A percentile compares a stretch with the other conserved stretches of the same genome.
Evolutionary conservation across 2,797 vertebrate species (phyloP).

Genomic region (Labroides dimidiatus): DNA sequence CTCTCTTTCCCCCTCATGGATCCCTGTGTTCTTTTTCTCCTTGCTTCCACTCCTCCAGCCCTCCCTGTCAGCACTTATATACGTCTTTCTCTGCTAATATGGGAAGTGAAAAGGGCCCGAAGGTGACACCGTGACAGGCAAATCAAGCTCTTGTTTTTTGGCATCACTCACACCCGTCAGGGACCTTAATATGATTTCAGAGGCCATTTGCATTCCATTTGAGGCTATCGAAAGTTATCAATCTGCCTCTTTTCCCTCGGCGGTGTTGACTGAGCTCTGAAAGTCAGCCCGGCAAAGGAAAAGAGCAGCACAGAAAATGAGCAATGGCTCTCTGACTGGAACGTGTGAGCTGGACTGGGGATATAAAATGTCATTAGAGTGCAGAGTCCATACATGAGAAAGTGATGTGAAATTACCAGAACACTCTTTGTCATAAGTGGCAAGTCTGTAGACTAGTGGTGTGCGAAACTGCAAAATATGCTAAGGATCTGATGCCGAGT

Average conservation of each 20-base stretch:
- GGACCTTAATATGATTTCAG: constrained; percentile 66
- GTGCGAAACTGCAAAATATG: no score
- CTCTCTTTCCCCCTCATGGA: constrained; percentile 9
- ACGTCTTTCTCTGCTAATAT: constrained; percentile 45
- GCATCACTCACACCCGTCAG: constrained; percentile 72
- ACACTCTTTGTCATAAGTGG: no score
- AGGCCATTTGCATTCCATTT: constrained; percentile 74
- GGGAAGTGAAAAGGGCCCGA: constrained; percentile 52
- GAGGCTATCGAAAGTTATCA: constrained; percentile 64
- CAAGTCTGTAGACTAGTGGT: no score
- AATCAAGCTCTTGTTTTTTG: constrained; percentile 59
- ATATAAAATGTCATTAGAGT: background rate
- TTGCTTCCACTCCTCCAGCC: constrained; percentile 25
- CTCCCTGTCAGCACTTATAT: constrained; percentile 46
- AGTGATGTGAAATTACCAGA: background rate
- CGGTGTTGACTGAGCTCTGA: constrained; percentile 50
- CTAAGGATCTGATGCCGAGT: no score
- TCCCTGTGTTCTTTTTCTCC: constrained; percentile 22
- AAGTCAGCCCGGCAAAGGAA: constrained; percentile 20
- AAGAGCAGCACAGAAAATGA: constrained; percentile 40
- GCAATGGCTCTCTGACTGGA: constrained; percentile 16
- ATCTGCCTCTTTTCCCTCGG: constrained; percentile 56
- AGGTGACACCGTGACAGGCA: constrained; percentile 63
- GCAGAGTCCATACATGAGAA: background rate
- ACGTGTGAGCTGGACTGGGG: constrained; percentile 13